These are phyloP conservation scores for Odontesthes bonariensis DNA, from an alignment of 2,113 vertebrate species.

Conservation along the genomic window DNA sequence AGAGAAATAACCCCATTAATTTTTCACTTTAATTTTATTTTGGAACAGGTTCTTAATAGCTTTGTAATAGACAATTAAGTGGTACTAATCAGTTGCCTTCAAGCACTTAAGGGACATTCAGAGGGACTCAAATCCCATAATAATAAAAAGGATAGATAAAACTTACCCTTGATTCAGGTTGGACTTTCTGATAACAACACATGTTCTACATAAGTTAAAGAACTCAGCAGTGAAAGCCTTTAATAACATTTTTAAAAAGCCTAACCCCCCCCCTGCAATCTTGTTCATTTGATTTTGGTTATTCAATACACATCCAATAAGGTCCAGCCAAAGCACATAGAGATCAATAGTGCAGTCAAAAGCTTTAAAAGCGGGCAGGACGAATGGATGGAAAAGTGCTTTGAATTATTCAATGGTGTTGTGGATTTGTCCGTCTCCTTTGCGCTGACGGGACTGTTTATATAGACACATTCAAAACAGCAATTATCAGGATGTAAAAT, in stretches of 20 bases:
- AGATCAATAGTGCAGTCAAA: constrained; percentile 79
- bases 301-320: constrained; percentile 60
- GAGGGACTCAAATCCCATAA: constrained; percentile 56
- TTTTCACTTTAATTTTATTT: constrained; percentile 21
- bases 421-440: constrained; percentile 63
- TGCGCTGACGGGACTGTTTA: constrained; percentile 65
- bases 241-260: constrained; percentile 21
- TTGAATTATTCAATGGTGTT: constrained; percentile 75
- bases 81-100: constrained; percentile 57
- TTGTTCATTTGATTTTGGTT: constrained; percentile 60
- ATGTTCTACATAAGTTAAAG: constrained; percentile 25
- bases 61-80: constrained; percentile 69
- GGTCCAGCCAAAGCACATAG: constrained; percentile 65
- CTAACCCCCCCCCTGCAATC: constrained; percentile 10
- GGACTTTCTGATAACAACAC: constrained; percentile 25
- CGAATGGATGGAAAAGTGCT: constrained; percentile 70
- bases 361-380: constrained; percentile 75
- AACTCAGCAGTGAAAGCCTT: not conserved
- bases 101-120: constrained; percentile 60
- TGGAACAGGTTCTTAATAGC: constrained; percentile 58
- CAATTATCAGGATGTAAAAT: constrained; percentile 44
- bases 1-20: constrained; percentile 35
- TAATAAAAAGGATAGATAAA: constrained; percentile 42
- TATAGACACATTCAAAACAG: constrained; percentile 40
- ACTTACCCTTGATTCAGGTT: constrained; percentile 55